Evolutionary conservation across 2,888 invertebrate species (phyloP).

Genomic region (Galerucella pusilla): DNA sequence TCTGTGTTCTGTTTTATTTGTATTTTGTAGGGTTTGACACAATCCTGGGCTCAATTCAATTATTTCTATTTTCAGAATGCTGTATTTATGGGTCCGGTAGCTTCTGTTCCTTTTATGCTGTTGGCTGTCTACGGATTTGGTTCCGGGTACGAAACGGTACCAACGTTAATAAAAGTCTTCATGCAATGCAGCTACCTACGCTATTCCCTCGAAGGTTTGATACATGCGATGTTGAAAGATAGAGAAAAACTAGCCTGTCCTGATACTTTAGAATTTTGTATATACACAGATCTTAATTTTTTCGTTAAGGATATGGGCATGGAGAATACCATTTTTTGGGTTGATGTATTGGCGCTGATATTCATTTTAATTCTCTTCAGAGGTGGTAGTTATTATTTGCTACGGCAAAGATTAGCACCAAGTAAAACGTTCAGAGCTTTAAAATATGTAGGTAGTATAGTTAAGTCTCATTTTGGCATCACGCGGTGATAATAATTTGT

Average conservation of each 20-base stretch:
- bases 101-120: constrained; percentile 88
- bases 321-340: constrained; percentile 75
- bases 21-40: no score
- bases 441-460: constrained; percentile 75
- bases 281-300: constrained; percentile 78
- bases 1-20: no score
- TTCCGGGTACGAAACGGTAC: constrained; percentile 72
- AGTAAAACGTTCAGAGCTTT: constrained; percentile 78
- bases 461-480: constrained; percentile 69
- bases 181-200: constrained; percentile 87
- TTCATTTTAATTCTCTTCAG: constrained; percentile 74
- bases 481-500: constrained; percentile 46
- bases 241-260: constrained; percentile 82
- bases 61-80: constrained; percentile 73
- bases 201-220: constrained; percentile 75
- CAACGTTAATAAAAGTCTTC: constrained; percentile 81
- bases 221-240: constrained; percentile 81
- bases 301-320: constrained; percentile 82
- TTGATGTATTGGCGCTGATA: constrained; percentile 74
- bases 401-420: constrained; percentile 77
- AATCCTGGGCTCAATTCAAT: not conserved
- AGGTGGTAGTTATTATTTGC: constrained; percentile 75
- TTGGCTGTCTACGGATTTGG: constrained; percentile 91
- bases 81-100: constrained; percentile 89
- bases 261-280: constrained; percentile 76